Base-by-base conservation (phyloP, 2,113 vertebrate species). In the Motacilla alba region DNA sequence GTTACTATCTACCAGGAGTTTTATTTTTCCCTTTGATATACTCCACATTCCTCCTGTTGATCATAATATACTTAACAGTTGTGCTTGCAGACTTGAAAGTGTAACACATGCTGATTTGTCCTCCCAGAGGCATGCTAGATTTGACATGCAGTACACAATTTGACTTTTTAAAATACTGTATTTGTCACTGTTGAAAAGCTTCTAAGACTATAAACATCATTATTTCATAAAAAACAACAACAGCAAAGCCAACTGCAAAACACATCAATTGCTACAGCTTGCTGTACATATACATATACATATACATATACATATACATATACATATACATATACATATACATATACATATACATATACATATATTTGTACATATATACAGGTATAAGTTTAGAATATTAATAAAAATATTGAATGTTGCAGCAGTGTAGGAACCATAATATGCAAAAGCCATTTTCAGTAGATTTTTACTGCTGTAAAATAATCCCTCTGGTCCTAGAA, bases 41-140 rank as follows among this genome's bases (percentile, higher is more conserved):
- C 37, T 96, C 69, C 72, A 18, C 28, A 46, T 94, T 97, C 44
- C 93, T 93, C 80, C 53, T 93, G 88, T 90, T 96, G 85, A 90
- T 94, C 90, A 68, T 78, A 93, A 95, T 81, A 49, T 56, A 75
- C 80, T 89, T 93, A 95, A 92, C 50, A 93, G 73, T 89, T 72
- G 68, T 80, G 60, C 83, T 94, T 89, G 64, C 79, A 95, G 90
- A 88, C 83, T 88, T 86, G 63, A 73, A 91, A 86, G 88, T 89
- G 52, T 89, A 87, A 75, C 69, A 81, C 64, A 81, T 53, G 58
- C 88, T 92, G 83, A 94, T 96, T 93, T 95, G 68, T 92, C 90
- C 80, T 97, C 94, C 93, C 90, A 94, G 76, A 97, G 93, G 94
- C 93, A 92, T 64, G 80, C 60, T 90, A 86, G 62, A 89, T 90